Percentiles rank a stretch among this genome's conserved stretches.
Conservation (phyloP, 1,140 invertebrate genomes). For the Cephus cinctus region DNA sequence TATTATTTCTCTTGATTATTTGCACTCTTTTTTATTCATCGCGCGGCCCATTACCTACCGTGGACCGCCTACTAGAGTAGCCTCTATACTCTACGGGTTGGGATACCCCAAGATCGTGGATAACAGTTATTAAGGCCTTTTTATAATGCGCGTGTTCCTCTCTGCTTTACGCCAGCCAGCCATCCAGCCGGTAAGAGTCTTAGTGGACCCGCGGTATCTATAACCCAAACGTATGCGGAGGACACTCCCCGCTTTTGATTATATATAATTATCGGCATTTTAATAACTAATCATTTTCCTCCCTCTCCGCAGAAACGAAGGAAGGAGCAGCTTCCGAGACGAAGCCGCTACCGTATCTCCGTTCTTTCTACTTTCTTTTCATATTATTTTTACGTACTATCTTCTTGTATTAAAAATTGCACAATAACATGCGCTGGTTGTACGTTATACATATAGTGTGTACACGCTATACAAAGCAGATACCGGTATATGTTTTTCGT, state of each 20-base stretch:
- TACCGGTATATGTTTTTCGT: too few relatives aligned
- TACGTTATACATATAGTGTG: too few relatives aligned
- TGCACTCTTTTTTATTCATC: conserved; percentile 24
- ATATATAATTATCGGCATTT: conserved; percentile 58
- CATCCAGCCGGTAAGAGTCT: conserved; percentile 18
- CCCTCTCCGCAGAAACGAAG: conserved; percentile 38
- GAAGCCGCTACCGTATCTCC: conserved; percentile 49
- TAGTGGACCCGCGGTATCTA: conserved; percentile 22
- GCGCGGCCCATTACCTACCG: conserved; percentile 35
- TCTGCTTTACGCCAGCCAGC: conserved; percentile 40
- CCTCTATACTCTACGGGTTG: conserved; percentile 20
- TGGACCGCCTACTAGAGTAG: conserved; percentile 43
- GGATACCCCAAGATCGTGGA: conserved; percentile 45
- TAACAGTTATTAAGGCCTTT: conserved; percentile 57
- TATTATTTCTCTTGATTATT: too few relatives aligned
- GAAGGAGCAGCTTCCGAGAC: conserved; percentile 49
- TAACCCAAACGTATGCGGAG: conserved; percentile 39
- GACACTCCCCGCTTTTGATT: conserved; percentile 55
- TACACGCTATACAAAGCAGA: too few relatives aligned
- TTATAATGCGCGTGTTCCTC: conserved; percentile 51
- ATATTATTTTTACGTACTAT: neutral
- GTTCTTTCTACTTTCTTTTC: conserved; percentile 16
- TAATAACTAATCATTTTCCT: conserved; percentile 57
- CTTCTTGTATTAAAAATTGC: too few relatives aligned
- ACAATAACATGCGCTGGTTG: too few relatives aligned